Evolutionary conservation across 2,797 vertebrate genomes (phyloP).

Genomic region (Iguana delicatissima): DNA sequence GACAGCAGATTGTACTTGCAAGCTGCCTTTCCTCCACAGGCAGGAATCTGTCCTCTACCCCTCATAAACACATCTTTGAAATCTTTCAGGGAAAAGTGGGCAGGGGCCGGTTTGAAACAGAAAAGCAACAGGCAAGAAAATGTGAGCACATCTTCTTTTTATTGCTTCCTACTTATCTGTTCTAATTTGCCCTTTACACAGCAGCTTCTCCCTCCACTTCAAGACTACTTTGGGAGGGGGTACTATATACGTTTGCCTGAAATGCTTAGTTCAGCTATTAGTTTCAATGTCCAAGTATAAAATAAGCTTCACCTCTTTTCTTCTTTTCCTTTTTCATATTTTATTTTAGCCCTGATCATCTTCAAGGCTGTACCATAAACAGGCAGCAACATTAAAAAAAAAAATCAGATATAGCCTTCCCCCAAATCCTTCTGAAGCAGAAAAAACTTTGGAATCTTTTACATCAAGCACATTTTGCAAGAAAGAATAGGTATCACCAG

Average conservation of each 20-base stretch:
- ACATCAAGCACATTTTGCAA: not conserved
- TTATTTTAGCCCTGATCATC: not conserved
- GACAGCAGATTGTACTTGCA: too few species aligned
- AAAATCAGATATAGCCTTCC: too few species aligned
- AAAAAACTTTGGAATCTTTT: not conserved
- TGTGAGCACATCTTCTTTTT: not conserved
- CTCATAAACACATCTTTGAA: not conserved
- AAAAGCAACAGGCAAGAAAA: not conserved
- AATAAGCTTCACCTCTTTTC: not conserved
- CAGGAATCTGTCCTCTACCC: not conserved
- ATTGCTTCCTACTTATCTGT: not conserved
- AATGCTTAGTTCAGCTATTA: not conserved
- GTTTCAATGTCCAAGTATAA: not conserved
- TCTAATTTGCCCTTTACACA: not conserved
- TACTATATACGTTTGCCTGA: not conserved
- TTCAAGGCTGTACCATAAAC: not conserved
- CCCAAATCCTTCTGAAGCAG: not conserved
- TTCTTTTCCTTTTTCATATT: not conserved
- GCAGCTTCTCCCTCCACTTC: not conserved
- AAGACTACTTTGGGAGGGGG: not conserved
- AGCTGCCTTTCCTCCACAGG: not conserved
- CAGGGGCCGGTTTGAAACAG: not conserved
- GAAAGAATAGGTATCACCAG: not conserved
- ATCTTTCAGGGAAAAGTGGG: not conserved
- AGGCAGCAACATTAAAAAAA: not conserved